Conservation (phyloP, 2,113 vertebrate species). For the Sus scrofa region T2T-Sscrofa CM000817.6:140651501-140652000, state of each 20-base stretch:
- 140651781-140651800: neutral
- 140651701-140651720: too few species aligned
- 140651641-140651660: too few species aligned
- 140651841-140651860: neutral
- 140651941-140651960: slow-evolving; percentile 9
- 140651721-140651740: too few species aligned
- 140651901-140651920: neutral
- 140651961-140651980: slow-evolving; percentile 26
- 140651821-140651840: neutral
- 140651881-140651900: neutral
- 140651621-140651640: too few species aligned
- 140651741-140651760: too few species aligned
- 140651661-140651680: too few species aligned
- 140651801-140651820: neutral
- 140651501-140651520: neutral
- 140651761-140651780: neutral
- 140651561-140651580: too few species aligned
- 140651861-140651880: neutral
- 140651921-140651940: neutral
- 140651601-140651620: too few species aligned
- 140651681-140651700: too few species aligned
- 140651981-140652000: neutral
- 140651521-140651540: too few species aligned
- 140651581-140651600: too few species aligned
- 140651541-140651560: too few species aligned